Evolutionary conservation across 2,113 vertebrate genomes (phyloP).

Genomic region (Paradoxurus hermaphroditus): DNA sequence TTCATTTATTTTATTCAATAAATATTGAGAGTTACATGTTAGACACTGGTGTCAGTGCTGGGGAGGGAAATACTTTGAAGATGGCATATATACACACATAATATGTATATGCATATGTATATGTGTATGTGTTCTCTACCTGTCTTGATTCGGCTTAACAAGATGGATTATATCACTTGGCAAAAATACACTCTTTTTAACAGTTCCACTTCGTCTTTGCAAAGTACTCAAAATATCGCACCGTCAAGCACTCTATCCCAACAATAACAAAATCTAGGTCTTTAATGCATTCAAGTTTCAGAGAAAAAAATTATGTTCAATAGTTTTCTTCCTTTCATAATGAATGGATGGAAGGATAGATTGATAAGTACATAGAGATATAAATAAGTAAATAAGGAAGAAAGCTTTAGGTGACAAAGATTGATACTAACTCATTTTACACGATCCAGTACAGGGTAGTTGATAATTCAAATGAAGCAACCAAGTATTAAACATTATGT

Average conservation of each 20-base stretch:
- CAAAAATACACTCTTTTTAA: neutral
- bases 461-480: neutral
- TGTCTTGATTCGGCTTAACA: neutral
- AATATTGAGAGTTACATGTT: neutral
- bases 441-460: neutral
- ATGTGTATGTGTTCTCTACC: neutral
- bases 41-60: neutral
- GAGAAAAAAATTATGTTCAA: neutral
- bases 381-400: neutral
- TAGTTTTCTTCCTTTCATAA: neutral
- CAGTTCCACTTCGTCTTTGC: neutral
- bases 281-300: conserved; percentile 26
- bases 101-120: neutral
- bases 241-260: neutral
- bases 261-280: neutral
- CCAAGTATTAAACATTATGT: neutral
- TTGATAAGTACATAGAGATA: neutral
- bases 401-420: neutral
- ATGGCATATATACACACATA: neutral
- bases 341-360: neutral
- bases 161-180: neutral
- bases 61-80: neutral
- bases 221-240: neutral
- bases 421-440: neutral
- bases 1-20: neutral